These are phyloP conservation scores for Drosophila setosimentum DNA, from an alignment of 2,888 invertebrate genomes.

Conservation along the genomic window DNA sequence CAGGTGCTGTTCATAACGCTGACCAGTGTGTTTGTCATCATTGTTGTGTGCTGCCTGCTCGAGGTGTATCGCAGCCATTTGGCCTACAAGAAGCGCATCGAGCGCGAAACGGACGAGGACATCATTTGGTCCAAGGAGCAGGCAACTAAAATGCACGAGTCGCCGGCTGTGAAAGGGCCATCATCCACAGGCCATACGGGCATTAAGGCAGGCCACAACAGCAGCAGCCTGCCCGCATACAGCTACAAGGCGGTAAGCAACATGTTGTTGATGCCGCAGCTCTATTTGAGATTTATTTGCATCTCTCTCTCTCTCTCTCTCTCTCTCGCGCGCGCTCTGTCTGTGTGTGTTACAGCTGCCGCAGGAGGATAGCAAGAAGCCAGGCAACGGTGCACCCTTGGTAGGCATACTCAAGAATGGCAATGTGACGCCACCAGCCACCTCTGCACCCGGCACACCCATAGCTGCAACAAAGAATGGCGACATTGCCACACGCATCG, in stretches of 20 bases:
- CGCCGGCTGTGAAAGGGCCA: constrained; percentile 84
- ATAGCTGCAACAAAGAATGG: constrained; percentile 65
- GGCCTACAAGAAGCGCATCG: constrained; percentile 89
- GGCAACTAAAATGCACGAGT: constrained; percentile 89
- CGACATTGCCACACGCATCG: constrained; percentile 65
- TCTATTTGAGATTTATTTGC: constrained; percentile 55
- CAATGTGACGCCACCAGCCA: constrained; percentile 60
- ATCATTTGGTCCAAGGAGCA: constrained; percentile 91
- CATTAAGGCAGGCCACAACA: constrained; percentile 33
- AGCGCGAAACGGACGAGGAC: constrained; percentile 91
- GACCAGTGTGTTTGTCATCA: constrained; percentile 90
- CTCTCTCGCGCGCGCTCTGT: neutral
- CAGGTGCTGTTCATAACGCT: constrained; percentile 93
- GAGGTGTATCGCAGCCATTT: constrained; percentile 92
- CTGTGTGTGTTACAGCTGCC: constrained; percentile 73
- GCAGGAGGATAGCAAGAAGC: constrained; percentile 83
- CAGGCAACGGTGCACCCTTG: constrained; percentile 80
- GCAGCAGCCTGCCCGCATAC: constrained; percentile 79
- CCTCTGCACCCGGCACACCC: constrained; percentile 53
- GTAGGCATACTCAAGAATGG: constrained; percentile 85
- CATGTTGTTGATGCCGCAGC: constrained; percentile 35
- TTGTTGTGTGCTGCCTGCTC: constrained; percentile 89
- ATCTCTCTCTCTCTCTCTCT: neutral
- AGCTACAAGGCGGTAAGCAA: constrained; percentile 86
- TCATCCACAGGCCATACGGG: constrained; percentile 15